phyloP scores from a whole-genome alignment of 1,140 invertebrate genomes.

The Drosophila funebris region DNA sequence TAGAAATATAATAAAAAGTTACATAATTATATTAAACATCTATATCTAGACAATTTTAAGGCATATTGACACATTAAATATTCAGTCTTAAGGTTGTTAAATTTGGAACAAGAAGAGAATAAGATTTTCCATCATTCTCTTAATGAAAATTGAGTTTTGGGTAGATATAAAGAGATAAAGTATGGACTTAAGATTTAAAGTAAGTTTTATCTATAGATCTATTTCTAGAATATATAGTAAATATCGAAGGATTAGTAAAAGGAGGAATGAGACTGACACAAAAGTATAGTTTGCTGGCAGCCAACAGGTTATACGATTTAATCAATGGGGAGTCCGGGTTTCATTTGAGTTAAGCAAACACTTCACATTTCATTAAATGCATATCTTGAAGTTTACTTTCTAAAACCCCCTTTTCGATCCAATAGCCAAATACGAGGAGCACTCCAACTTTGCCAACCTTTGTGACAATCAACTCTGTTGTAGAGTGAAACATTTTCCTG shows the following conservation, averaged over 20 bases:
- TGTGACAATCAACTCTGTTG: conserved; percentile 25
- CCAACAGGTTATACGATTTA: not conserved
- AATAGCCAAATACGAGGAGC: conserved; percentile 8
- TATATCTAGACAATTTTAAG: not conserved
- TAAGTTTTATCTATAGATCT: too few species aligned
- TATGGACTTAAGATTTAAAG: too few species aligned
- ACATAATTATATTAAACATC: not conserved
- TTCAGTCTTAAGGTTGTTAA: too few species aligned
- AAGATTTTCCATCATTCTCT: too few species aligned
- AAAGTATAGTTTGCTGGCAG: not conserved
- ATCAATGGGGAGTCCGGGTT: not conserved
- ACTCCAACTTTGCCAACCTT: conserved; percentile 9
- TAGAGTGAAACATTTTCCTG: conserved; percentile 38
- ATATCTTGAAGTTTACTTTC: conserved; percentile 14
- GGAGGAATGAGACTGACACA: not conserved
- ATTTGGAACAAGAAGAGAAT: too few species aligned
- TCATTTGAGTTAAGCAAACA: conserved; percentile 5
- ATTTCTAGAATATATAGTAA: too few species aligned
- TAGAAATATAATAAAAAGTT: not conserved
- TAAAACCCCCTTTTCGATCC: not conserved
- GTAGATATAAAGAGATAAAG: too few species aligned
- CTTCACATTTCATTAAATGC: conserved; percentile 19
- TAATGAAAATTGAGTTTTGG: too few species aligned
- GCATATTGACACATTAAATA: too few species aligned
- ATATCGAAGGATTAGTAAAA: not conserved